Conservation (phyloP, 2,113 vertebrate species). For the Tapirus terrestris region DNA sequence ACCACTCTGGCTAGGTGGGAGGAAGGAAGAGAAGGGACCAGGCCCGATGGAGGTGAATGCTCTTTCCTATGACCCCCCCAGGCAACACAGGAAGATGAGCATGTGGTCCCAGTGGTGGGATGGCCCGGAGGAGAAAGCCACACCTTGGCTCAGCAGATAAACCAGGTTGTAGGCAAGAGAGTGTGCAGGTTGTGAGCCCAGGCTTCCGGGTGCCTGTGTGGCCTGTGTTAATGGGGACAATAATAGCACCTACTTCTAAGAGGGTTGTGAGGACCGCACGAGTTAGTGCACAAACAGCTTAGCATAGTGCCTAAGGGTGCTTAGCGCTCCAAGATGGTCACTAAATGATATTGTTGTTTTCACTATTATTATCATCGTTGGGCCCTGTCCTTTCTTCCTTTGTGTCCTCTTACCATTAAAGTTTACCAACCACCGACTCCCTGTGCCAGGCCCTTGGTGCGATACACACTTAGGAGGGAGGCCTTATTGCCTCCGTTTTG, state of each 20-base stretch:
- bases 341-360: neutral
- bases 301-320: neutral
- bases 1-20: fast-evolving
- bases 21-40: neutral
- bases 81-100: neutral
- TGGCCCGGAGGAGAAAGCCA: neutral
- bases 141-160: neutral
- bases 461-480: neutral
- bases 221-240: too few relatives aligned
- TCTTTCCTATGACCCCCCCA: neutral
- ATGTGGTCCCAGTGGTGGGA: neutral
- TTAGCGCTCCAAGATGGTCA: neutral
- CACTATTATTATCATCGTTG: fast-evolving
- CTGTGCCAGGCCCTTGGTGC: neutral
- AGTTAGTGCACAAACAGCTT: neutral
- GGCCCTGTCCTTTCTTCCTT: neutral
- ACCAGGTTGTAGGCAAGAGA: neutral
- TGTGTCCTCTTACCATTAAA: neutral
- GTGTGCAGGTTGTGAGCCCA: neutral
- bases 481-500: neutral
- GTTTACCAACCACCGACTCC: neutral
- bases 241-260: neutral
- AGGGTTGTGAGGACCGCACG: neutral
- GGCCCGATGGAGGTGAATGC: neutral
- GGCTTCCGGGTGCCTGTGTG: neutral